Evolutionary conservation across 2,797 vertebrate species (phyloP), one percentile per base, ranked within the genome.

Genomic region (Gadopsis marmoratus): DNA sequence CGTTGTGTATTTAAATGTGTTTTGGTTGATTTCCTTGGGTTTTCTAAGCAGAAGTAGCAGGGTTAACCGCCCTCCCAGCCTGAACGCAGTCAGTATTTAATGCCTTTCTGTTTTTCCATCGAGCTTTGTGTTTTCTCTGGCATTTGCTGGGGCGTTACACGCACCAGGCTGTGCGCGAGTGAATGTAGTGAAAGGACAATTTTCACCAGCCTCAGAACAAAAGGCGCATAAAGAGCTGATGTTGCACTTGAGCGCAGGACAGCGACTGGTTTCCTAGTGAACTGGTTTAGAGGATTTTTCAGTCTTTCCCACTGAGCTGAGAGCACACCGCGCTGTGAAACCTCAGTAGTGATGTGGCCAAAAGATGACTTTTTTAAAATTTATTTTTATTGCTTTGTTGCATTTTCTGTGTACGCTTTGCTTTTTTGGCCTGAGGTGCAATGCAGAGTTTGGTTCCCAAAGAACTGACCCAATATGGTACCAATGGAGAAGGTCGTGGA

Each of bases 251-350:
- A 85, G 83, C 59, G 53, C 76, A 83, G 81, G 78, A 69, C 69
- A 76, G 33, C 47, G 63, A 81, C 71, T 61, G 68, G 68, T 71
- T 91, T 81, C 70, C 62, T 77, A n/a, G 76, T 85, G 65, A 86
- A 71, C 62, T 53, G 10, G 70, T 76, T 81, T 69, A 19, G 19
- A 56, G 50, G 67, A 41, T 45, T 65, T 61, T 14, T 1, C 21
- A 11, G 47, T 90, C 88, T 89, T 84, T 88, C 85, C 88, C 87
- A 77, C 89, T 92, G 93, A 95, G 93, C 90, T 92, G 93, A 90
- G 92, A 70, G 74, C 83, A 74, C 69, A 69, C 21, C 3, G 41
- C 1, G 53, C 9, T 47, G 88, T 82, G 75, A 53, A 5, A 31
- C 70, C 89, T 91, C 92, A 82, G 93, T 89, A 74, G 90, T 95